A percentile compares a stretch with the other conserved stretches of the same genome.
These are phyloP conservation scores for Paradisaea rubra DNA, from an alignment of 2,113 vertebrate species.

Conservation along the genomic window DNA sequence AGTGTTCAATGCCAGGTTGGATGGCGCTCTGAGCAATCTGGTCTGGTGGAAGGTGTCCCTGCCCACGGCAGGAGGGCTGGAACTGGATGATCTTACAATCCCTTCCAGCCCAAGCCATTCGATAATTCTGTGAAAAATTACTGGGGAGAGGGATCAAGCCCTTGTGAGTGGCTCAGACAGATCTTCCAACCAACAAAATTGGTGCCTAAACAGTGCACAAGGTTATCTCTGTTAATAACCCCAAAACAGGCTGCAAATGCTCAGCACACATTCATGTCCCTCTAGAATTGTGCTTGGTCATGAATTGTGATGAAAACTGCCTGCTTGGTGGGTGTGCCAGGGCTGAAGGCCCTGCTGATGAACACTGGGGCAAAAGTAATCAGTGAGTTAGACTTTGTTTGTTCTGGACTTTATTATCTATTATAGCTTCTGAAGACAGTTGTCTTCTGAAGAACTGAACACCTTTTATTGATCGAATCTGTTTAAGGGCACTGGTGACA, in stretches of 20 bases:
- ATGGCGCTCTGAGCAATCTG: background rate
- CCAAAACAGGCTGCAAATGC: background rate
- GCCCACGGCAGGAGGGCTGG: too few species aligned
- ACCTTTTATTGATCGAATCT: background rate
- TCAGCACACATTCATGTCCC: background rate
- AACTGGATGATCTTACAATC: too few species aligned
- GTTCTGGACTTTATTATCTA: background rate
- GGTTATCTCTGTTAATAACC: background rate
- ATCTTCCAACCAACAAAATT: background rate
- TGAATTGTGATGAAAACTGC: background rate
- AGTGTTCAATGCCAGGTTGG: background rate
- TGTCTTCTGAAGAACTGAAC: background rate
- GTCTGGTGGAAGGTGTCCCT: background rate
- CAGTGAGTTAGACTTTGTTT: fast-evolving
- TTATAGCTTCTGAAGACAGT: background rate
- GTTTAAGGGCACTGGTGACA: background rate
- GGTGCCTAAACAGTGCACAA: background rate
- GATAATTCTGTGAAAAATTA: background rate
- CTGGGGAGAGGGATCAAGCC: background rate
- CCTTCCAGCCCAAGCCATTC: background rate
- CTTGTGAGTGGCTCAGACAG: background rate
- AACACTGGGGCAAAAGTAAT: background rate
- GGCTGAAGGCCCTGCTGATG: background rate
- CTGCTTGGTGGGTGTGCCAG: background rate
- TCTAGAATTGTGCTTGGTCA: background rate